These are phyloP conservation scores for Saccostrea cuccullata DNA, from an alignment of 1,140 invertebrate genomes.

Conservation along the genomic window DNA sequence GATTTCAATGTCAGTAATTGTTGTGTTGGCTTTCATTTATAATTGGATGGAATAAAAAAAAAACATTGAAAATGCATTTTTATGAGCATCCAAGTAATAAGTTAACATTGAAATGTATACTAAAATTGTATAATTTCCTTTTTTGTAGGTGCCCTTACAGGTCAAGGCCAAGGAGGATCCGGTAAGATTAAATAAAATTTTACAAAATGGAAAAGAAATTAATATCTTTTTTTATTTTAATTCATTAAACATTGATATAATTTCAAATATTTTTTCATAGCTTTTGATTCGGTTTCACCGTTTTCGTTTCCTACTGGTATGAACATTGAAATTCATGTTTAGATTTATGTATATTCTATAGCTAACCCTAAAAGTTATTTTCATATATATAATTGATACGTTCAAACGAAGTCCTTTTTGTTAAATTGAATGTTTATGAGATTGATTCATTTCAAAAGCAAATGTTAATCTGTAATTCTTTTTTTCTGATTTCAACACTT, in stretches of 20 bases:
- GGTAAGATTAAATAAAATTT: not conserved
- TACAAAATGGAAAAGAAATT: not conserved
- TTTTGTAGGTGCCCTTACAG: not conserved
- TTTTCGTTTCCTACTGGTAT: slow-evolving; percentile 9
- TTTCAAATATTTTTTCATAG: not conserved
- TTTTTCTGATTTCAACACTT: too few species aligned
- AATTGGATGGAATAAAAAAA: too few species aligned
- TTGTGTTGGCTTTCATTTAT: too few species aligned
- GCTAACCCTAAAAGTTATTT: too few species aligned
- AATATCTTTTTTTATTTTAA: not conserved
- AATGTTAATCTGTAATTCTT: too few species aligned
- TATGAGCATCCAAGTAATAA: not conserved
- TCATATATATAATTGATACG: too few species aligned
- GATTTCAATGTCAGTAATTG: too few species aligned
- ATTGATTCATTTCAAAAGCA: too few species aligned
- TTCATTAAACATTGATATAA: not conserved
- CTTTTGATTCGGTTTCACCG: not conserved
- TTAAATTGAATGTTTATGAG: too few species aligned
- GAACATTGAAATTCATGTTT: not conserved
- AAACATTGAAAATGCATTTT: too few species aligned
- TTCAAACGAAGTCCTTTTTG: too few species aligned
- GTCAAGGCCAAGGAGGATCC: not conserved
- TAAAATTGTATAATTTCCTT: not conserved
- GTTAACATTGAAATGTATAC: not conserved
- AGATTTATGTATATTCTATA: too few species aligned